Evolutionary conservation across 2,797 vertebrate genomes (phyloP).

Genomic region (Galago senegalensis): DNA sequence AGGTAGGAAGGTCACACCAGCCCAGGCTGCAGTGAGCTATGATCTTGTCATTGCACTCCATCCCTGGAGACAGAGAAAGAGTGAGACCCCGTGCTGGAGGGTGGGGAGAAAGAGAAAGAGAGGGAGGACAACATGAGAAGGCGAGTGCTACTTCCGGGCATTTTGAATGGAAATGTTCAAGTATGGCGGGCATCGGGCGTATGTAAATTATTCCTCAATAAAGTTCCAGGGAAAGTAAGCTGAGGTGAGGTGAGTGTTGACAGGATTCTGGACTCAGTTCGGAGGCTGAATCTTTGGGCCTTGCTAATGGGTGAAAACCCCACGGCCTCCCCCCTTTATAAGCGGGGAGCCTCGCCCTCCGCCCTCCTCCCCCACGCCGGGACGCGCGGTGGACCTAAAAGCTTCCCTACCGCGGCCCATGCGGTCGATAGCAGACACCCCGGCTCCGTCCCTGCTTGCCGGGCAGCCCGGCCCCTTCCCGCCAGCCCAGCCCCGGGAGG

Average conservation of each 20-base stretch:
- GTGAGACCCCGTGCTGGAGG: background rate
- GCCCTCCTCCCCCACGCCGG: background rate
- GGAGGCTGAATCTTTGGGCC: background rate
- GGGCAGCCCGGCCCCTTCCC: conserved; percentile 65
- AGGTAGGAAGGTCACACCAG: background rate
- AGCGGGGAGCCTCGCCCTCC: background rate
- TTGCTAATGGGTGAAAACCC: background rate
- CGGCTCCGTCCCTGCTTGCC: conserved; percentile 73
- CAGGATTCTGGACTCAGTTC: background rate
- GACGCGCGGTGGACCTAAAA: conserved; percentile 23
- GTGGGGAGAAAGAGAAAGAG: background rate
- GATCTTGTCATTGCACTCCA: background rate
- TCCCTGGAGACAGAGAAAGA: background rate
- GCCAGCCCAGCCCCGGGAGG: background rate
- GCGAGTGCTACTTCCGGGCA: background rate
- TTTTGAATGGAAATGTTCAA: background rate
- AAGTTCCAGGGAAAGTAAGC: background rate
- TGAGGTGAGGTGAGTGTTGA: too few relatives aligned
- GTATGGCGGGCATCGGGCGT: background rate
- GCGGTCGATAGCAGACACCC: conserved; percentile 81
- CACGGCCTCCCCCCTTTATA: background rate
- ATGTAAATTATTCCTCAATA: background rate
- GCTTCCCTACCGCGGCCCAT: background rate
- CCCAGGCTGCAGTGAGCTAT: background rate
- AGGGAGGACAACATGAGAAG: background rate